phyloP scores from a whole-genome alignment of 2,113 vertebrate genomes.

The Pycnonotus jocosus region DNA sequence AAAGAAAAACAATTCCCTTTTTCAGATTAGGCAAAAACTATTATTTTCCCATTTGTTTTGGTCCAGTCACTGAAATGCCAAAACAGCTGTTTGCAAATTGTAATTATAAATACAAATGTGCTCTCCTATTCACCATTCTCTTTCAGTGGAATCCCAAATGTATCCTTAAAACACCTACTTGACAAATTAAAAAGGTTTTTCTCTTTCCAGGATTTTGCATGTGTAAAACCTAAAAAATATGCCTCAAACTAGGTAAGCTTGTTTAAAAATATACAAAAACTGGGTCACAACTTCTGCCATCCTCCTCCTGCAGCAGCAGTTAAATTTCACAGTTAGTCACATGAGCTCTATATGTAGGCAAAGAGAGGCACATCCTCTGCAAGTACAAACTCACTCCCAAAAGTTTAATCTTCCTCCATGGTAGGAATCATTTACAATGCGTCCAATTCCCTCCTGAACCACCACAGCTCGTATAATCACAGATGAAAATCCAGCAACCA shows the following conservation, averaged over 20 bases:
- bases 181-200: not conserved
- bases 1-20: not conserved
- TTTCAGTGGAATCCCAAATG: not conserved
- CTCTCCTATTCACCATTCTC: not conserved
- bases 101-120: not conserved
- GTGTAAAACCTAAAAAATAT: not conserved
- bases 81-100: not conserved
- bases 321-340: not conserved
- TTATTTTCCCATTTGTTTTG: not conserved
- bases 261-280: not conserved
- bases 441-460: slow-evolving; percentile 74
- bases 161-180: not conserved
- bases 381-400: slow-evolving; percentile 81
- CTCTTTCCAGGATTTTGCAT: not conserved
- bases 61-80: not conserved
- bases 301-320: not conserved
- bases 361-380: not conserved
- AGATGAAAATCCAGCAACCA: slow-evolving; percentile 83
- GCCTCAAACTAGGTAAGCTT: not conserved
- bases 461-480: slow-evolving; percentile 80
- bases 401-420: slow-evolving; percentile 84
- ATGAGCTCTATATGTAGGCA: not conserved
- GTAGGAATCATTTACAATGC: slow-evolving; percentile 77
- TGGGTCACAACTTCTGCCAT: not conserved
- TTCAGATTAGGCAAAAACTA: not conserved